phyloP scores from a whole-genome alignment of 1,140 invertebrate genomes.

The Araneus ventricosus region DNA sequence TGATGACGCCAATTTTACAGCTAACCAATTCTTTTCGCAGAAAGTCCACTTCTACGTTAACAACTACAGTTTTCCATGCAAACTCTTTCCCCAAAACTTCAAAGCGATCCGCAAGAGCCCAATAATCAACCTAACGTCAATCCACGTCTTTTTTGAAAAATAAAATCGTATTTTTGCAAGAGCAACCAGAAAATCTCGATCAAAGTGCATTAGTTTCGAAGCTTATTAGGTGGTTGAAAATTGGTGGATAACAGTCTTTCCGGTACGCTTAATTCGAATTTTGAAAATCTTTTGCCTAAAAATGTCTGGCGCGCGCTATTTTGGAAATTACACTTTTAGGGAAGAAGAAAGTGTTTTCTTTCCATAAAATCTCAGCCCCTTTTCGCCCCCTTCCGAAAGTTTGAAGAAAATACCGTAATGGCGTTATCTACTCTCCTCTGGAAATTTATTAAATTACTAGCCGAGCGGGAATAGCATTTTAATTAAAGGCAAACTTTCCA shows the following conservation, averaged over 20 bases:
- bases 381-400: background rate
- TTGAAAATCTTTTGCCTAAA: background rate
- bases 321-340: background rate
- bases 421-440: background rate
- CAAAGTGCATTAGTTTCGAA: background rate
- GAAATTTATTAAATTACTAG: constrained; percentile 20
- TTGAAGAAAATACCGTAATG: background rate
- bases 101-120: background rate
- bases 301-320: background rate
- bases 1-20: background rate
- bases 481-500: background rate
- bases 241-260: background rate
- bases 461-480: background rate
- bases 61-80: background rate
- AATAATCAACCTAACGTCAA: background rate
- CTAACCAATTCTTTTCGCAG: background rate
- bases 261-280: background rate
- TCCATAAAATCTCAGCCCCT: background rate
- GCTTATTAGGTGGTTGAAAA: background rate
- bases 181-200: background rate
- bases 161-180: background rate
- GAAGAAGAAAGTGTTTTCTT: background rate
- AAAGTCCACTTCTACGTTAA: too few species aligned
- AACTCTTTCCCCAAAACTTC: background rate
- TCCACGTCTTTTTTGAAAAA: background rate